A percentile compares a stretch with the other conserved stretches of the same genome.
phyloP scores from a whole-genome alignment of 2,888 invertebrate species.

The Piscicola geometra region DNA sequence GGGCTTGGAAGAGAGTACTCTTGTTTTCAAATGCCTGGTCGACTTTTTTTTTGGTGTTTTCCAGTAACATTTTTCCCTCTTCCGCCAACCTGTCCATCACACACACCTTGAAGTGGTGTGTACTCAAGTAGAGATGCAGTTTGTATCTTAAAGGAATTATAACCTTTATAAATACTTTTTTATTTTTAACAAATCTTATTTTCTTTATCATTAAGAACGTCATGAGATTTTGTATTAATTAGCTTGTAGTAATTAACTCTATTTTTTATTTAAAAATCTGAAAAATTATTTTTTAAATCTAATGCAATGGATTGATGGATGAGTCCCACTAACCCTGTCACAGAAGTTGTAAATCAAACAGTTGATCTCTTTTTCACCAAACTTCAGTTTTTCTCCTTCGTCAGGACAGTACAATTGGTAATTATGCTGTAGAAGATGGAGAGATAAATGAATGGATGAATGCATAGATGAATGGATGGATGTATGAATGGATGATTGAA shows the following conservation, averaged over 20 bases:
- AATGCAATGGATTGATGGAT: too few relatives aligned
- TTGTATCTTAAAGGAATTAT: neutral
- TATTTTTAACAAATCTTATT: too few relatives aligned
- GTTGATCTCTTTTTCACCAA: conserved; percentile 6
- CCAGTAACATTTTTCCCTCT: neutral
- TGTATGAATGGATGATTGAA: too few relatives aligned
- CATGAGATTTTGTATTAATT: too few relatives aligned
- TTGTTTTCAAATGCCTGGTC: neutral
- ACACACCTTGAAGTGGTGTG: neutral
- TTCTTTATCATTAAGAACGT: too few relatives aligned
- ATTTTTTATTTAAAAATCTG: too few relatives aligned
- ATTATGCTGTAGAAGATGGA: neutral
- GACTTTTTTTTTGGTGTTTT: neutral
- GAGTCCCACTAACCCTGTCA: neutral
- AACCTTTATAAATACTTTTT: neutral
- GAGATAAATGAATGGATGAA: too few relatives aligned
- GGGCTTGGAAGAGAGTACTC: neutral
- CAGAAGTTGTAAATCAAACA: neutral
- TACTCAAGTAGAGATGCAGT: neutral
- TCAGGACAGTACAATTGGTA: neutral
- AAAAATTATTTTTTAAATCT: too few relatives aligned
- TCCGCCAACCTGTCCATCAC: neutral
- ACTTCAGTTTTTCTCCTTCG: neutral
- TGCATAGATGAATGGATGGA: too few relatives aligned
- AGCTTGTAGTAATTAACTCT: too few relatives aligned